phyloP scores from a whole-genome alignment of 1,140 invertebrate genomes.

The Heliconius hermathena region DNA sequence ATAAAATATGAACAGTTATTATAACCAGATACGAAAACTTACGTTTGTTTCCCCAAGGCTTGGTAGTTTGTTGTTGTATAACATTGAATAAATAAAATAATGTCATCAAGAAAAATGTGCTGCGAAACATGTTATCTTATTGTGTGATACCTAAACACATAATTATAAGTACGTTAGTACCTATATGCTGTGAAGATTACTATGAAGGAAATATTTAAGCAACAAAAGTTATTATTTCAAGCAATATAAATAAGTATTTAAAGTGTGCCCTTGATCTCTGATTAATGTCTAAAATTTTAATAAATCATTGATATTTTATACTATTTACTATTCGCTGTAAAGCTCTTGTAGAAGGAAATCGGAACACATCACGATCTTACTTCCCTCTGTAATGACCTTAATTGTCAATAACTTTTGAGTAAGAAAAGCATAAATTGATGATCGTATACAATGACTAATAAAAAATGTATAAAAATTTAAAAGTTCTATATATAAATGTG shows the following conservation, averaged over 20 bases:
- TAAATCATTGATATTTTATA: not conserved
- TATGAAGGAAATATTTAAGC: too few species aligned
- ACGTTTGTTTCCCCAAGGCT: conserved; percentile 54
- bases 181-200: too few species aligned
- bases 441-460: not conserved
- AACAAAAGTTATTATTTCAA: too few species aligned
- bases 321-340: conserved; percentile 39
- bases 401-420: conserved; percentile 30
- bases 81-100: conserved; percentile 47
- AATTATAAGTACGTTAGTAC: not conserved
- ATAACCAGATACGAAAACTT: conserved; percentile 35
- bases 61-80: conserved; percentile 44
- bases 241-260: too few species aligned
- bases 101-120: conserved; percentile 42
- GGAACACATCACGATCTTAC: conserved; percentile 36
- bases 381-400: conserved; percentile 36
- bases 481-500: too few species aligned
- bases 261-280: not conserved
- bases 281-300: not conserved
- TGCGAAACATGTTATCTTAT: conserved; percentile 27
- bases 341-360: conserved; percentile 40
- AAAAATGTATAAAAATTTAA: too few species aligned
- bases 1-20: not conserved
- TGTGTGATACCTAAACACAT: conserved; percentile 10
- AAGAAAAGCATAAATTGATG: conserved; percentile 7